These are phyloP conservation scores for Pelvicachromis taeniatus DNA, from an alignment of 2,113 vertebrate genomes.

Conservation along the genomic window DNA sequence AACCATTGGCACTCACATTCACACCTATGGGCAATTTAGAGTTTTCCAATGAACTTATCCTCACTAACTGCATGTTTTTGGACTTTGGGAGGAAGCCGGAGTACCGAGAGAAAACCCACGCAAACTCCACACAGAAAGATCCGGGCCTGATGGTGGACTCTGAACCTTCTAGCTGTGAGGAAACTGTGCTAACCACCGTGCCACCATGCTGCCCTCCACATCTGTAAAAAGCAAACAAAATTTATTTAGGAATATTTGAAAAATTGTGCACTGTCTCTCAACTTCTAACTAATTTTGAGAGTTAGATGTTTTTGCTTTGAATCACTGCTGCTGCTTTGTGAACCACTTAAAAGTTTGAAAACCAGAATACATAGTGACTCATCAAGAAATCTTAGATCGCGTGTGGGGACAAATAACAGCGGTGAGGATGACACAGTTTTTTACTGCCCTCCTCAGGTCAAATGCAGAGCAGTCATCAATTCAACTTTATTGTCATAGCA, in stretches of 20 bases:
- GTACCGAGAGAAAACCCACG: too few species aligned
- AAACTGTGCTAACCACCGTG: too few species aligned
- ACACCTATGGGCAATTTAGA: too few species aligned
- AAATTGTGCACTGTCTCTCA: fast-evolving
- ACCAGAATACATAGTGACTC: background rate
- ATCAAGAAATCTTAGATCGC: background rate
- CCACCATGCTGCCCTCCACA: background rate
- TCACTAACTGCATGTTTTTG: too few species aligned
- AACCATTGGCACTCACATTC: too few species aligned
- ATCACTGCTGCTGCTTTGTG: background rate
- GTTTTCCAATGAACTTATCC: too few species aligned
- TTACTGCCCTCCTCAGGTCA: background rate
- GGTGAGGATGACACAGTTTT: fast-evolving
- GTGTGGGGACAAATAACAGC: fast-evolving
- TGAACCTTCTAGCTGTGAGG: too few species aligned
- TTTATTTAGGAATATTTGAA: background rate
- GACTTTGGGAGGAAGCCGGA: too few species aligned
- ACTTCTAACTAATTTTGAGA: background rate
- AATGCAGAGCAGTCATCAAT: background rate
- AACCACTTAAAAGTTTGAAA: background rate
- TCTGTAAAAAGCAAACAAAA: fast-evolving
- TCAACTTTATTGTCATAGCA: too few species aligned
- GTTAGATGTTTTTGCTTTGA: background rate
- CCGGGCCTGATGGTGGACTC: too few species aligned
- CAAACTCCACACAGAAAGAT: too few species aligned